These are phyloP conservation scores for Orthosia cruda DNA, from an alignment of 2,888 invertebrate species.

Conservation along the genomic window DNA sequence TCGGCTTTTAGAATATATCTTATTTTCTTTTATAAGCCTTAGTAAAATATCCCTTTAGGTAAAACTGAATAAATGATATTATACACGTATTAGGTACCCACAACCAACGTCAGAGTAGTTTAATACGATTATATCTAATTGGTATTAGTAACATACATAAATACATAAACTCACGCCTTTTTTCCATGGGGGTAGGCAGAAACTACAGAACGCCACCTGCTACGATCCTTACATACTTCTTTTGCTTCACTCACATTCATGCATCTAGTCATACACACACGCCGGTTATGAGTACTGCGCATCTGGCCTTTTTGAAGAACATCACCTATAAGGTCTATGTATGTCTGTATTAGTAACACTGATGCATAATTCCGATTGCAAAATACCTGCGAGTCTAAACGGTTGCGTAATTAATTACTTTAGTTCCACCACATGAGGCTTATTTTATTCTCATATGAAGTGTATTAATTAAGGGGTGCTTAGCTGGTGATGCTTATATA, in stretches of 20 bases:
- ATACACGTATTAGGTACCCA: neutral
- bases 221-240: no score
- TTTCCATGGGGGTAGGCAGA: no score
- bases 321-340: no score
- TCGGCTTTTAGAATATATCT: slow-evolving; percentile 43
- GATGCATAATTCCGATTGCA: slow-evolving; percentile 13
- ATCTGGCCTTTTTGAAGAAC: no score
- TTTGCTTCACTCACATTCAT: no score
- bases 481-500: neutral
- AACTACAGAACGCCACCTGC: no score
- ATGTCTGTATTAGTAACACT: slow-evolving; percentile 22
- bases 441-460: neutral
- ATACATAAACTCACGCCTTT: no score
- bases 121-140: slow-evolving; percentile 19
- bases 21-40: slow-evolving; percentile 23
- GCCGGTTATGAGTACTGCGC: no score
- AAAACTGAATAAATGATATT: slow-evolving; percentile 8
- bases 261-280: no score
- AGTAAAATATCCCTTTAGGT: no score
- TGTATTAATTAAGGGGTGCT: neutral
- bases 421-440: neutral
- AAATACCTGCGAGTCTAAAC: neutral
- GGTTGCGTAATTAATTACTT: slow-evolving; percentile 7
- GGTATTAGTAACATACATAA: slow-evolving; percentile 25
- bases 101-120: neutral